Evolutionary conservation across 2,888 invertebrate species (phyloP), one percentile per base, ranked within the genome.

Genomic region (Lasioglossum figueresi): DNA sequence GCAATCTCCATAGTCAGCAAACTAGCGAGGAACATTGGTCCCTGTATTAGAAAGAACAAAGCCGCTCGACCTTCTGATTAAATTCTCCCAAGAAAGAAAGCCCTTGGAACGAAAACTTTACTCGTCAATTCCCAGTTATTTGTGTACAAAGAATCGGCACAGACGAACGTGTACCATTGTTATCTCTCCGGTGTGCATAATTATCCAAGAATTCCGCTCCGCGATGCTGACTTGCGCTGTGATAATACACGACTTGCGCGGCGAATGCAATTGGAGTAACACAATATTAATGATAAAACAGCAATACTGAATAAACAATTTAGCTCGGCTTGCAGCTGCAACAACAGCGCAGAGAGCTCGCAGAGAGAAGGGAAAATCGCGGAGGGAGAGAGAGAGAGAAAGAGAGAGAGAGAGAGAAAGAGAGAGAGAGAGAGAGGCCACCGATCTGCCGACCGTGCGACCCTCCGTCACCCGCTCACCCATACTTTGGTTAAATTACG

Each of bases 361-460:
- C 27, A 77, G 86, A 73, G 82, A 76, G 81, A 68, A 68, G 70
- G 66, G 80, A 79, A 73, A 86, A 48, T 84, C 78, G 76, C 74
- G 4, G 6, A 23, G 52, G 23, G 52, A 52, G 52, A 52, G 8
- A 48, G 48, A 48, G 48, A 23, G 48, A 23, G 48, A 48, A 3
- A 56, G 56, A 56, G n/a, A n/a, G 52, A 52, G 52, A 52, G 52
- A 52, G 8, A 48, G 48, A 48, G 48, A 23, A 19, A 23, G 48
- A 48, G 10, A 56, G 56, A 56, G n/a, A n/a, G 77, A 76, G 80
- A 71, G 40, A 80, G 80, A 79, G 84, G 76, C 91, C 89, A 90
- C 91, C 92, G 89, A 88, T 85, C 90, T 90, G 91, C 91, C 92
- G 91, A 91, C 90, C 92, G 90, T 91, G 91, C 83, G 83, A 82